phyloP scores from a whole-genome alignment of 2,113 vertebrate genomes.

The Oreamnos americanus region DNA sequence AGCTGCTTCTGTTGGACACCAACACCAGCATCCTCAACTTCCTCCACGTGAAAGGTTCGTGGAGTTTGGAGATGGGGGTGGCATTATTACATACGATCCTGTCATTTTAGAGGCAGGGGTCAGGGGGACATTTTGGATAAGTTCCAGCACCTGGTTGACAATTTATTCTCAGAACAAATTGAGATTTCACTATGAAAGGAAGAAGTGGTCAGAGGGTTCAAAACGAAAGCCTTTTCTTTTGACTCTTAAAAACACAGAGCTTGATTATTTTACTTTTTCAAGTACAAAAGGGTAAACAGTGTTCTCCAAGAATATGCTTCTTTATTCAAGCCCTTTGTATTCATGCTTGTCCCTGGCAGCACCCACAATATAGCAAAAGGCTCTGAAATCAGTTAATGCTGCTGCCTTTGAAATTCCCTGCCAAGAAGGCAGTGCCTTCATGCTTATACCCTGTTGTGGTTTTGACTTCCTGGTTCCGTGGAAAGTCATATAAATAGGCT shows the following conservation, averaged over 20 bases:
- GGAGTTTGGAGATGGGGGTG: not conserved
- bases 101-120: not conserved
- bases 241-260: conserved; percentile 6
- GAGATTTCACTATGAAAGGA: conserved; percentile 7
- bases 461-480: conserved; percentile 69
- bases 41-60: conserved; percentile 82
- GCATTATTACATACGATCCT: not conserved
- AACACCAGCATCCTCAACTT: conserved; percentile 72
- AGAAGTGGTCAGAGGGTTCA: conserved; percentile 11
- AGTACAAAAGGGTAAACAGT: conserved; percentile 38
- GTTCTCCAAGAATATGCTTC: conserved; percentile 50
- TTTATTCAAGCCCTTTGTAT: conserved; percentile 58
- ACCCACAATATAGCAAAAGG: conserved; percentile 44
- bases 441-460: conserved; percentile 69
- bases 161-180: not conserved
- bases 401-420: conserved; percentile 69
- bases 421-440: conserved; percentile 67
- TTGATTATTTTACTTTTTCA: conserved; percentile 58
- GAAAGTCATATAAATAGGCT: conserved; percentile 69
- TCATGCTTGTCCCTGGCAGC: conserved; percentile 45
- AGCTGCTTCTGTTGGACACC: conserved; percentile 73
- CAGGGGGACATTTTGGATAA: not conserved
- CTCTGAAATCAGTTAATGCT: conserved; percentile 57
- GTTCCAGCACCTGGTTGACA: not conserved
- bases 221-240: conserved; percentile 19